Evolutionary conservation across 2,888 invertebrate genomes (phyloP).

Genomic region (Herminia tarsipennalis): DNA sequence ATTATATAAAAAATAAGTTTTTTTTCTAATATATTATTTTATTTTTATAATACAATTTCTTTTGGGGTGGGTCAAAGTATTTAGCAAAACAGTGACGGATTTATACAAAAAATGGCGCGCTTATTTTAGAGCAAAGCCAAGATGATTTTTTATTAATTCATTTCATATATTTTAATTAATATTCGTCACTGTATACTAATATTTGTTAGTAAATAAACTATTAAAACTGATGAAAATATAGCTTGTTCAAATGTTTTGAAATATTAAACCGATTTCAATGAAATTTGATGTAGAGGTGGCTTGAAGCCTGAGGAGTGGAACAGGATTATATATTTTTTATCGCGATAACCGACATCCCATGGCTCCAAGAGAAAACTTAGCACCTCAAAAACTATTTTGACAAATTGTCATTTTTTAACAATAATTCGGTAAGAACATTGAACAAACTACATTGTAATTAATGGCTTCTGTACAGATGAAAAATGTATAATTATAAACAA

Average conservation of each 20-base stretch:
- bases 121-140: background rate
- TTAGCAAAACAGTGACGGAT: conserved; percentile 3
- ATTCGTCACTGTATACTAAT: conserved; percentile 23
- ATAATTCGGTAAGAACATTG: too few species aligned
- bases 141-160: background rate
- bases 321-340: too few species aligned
- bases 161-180: background rate
- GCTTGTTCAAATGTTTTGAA: conserved; percentile 13
- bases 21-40: conserved; percentile 19
- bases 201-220: conserved; percentile 12
- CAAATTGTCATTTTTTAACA: too few species aligned
- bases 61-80: conserved; percentile 36
- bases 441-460: conserved; percentile 13
- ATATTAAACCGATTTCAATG: background rate
- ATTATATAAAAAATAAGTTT: conserved; percentile 36
- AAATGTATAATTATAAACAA: conserved; percentile 5
- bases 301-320: too few species aligned
- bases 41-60: conserved; percentile 44
- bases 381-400: too few species aligned
- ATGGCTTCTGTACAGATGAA: conserved; percentile 12
- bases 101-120: background rate
- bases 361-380: too few species aligned
- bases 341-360: too few species aligned
- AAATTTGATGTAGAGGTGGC: too few species aligned
- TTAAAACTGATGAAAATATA: conserved; percentile 10